Percentiles rank a stretch among this genome's conserved stretches.
Conservation (phyloP, 2,888 invertebrate genomes). For the Lypha dubia region DNA sequence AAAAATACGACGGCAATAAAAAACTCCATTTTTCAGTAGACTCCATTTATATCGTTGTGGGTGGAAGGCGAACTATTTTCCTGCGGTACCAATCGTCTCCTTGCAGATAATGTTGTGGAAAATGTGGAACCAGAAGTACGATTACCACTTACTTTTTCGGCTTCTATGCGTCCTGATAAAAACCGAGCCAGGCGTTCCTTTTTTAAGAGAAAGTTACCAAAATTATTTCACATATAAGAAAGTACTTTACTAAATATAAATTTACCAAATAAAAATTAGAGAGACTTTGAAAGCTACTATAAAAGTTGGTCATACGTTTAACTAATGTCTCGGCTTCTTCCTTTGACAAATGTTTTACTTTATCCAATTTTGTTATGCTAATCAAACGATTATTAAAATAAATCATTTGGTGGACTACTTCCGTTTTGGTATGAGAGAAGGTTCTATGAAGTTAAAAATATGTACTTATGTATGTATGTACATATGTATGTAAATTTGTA, state of each 20-base stretch:
- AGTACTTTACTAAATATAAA: not conserved
- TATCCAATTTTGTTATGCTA: constrained; percentile 87
- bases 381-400: constrained; percentile 86
- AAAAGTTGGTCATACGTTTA: constrained; percentile 78
- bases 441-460: constrained; percentile 81
- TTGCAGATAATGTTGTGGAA: constrained; percentile 81
- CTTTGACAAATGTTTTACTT: constrained; percentile 84
- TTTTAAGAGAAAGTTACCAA: not conserved
- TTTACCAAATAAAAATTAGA: constrained; percentile 80
- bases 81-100: constrained; percentile 82
- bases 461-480: not conserved
- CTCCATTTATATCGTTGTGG: constrained; percentile 83
- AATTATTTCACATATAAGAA: not conserved
- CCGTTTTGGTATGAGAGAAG: constrained; percentile 84
- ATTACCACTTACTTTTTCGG: constrained; percentile 84
- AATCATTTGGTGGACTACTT: constrained; percentile 86
- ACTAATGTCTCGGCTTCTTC: constrained; percentile 84
- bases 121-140: constrained; percentile 80
- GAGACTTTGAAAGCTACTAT: constrained; percentile 78
- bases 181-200: constrained; percentile 88
- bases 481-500: not conserved
- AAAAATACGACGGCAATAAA: constrained; percentile 80
- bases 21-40: constrained; percentile 81
- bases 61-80: constrained; percentile 79
- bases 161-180: constrained; percentile 87